Base-by-base conservation (phyloP, 2,888 invertebrate species). In the Rhaphigaster nebulosa region DNA sequence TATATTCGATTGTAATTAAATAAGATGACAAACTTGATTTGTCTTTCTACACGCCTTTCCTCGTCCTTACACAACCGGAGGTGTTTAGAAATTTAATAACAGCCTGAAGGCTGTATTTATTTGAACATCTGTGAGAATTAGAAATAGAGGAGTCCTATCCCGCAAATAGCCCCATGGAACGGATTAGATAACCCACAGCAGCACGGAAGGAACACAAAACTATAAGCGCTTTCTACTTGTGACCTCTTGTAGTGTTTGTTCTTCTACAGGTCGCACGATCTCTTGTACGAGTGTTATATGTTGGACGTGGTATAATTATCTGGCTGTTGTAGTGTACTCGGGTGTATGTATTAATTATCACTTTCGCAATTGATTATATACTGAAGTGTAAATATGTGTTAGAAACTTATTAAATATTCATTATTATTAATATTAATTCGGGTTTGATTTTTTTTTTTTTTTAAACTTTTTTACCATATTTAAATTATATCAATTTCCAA, bases 211-310 rank as follows among this genome's bases (percentile, higher is more conserved):
- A 76, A 76, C 70, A 38, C 34, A 34, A 8, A 76, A 76, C 34
- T 76, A 38, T 70, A 34, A 70, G 70, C 15, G 70, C 70, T 76
- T 76, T 76, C 70, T 76, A 18, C 70, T 38, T 8, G 20, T 23
- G 70, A 76, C 70, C 70, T 76, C 70, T 76, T 76, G 70, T 34
- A 38, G 34, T 76, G 70, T 76, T 76, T 34, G 70, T 76, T 76
- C 65, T n/a, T 34, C 70, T 10, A 6, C 70, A 38, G 38, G 70
- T 76, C 70, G 23, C 70, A 76, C 70, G 70, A 76, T 38, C 70
- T 76, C 70, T 8, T 6, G 20, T 38, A n/a, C 29, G 1, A 29
- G 29, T 29, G 29, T 76, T 23, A n/a, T n/a, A n/a, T n/a, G n/a
- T 76, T 38, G 38, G 70, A 15, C 20, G 34, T 76, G 34, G 38